These are phyloP conservation scores for Mirounga angustirostris DNA, from an alignment of 2,113 vertebrate species.

Conservation along the genomic window DNA sequence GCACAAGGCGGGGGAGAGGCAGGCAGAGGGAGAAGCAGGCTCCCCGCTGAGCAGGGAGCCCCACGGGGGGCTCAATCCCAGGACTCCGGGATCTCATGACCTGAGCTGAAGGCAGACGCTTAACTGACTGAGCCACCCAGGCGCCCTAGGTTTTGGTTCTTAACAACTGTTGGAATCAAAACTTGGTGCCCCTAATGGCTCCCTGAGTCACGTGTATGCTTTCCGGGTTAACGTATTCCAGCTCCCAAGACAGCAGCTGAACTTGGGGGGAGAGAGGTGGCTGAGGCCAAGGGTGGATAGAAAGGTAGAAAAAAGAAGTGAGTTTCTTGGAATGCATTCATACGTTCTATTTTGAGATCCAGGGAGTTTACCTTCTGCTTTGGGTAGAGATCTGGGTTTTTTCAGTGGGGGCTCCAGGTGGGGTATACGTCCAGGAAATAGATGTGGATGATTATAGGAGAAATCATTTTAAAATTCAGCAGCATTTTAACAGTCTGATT, in stretches of 20 bases:
- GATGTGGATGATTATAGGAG: neutral
- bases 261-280: neutral
- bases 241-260: neutral
- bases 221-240: neutral
- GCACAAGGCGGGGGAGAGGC: neutral
- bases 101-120: neutral
- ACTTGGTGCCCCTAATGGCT: neutral
- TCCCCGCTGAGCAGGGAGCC: neutral
- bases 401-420: too few species aligned
- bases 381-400: neutral
- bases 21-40: neutral
- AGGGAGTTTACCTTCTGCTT: neutral
- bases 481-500: neutral
- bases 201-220: accelerated
- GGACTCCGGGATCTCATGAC: neutral
- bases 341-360: neutral
- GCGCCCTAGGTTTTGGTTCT: neutral
- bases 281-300: neutral
- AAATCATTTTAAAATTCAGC: neutral
- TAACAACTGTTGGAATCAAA: neutral
- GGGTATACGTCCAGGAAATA: accelerated
- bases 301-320: neutral
- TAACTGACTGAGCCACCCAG: neutral
- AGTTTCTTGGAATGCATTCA: neutral
- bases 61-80: too few species aligned